These are phyloP conservation scores for Antechinus stuartii DNA, from an alignment of 2,113 vertebrate species.

Conservation along the genomic window DNA sequence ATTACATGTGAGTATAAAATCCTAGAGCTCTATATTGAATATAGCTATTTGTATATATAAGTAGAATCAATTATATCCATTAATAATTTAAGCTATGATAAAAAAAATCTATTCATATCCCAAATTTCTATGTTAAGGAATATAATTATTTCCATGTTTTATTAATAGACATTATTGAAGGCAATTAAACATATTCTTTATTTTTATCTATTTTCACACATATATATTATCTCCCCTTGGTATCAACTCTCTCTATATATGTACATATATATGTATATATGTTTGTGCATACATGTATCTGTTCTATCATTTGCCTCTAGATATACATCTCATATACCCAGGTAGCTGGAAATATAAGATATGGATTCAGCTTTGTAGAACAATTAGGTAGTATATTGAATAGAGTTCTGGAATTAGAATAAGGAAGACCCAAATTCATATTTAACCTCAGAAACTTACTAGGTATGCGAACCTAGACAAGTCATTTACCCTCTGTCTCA, in stretches of 20 bases:
- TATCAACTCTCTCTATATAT: neutral
- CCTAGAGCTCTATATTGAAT: neutral
- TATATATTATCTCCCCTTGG: slow-evolving; percentile 12
- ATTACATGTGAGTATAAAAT: slow-evolving; percentile 4
- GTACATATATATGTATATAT: neutral
- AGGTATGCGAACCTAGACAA: neutral
- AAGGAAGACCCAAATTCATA: neutral
- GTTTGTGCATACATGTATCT: neutral
- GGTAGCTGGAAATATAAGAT: neutral
- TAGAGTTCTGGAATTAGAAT: neutral
- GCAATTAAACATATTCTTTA: slow-evolving; percentile 3
- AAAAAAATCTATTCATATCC: slow-evolving; percentile 27
- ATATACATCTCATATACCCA: neutral
- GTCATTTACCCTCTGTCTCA: neutral
- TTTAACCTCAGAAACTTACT: neutral
- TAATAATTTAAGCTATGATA: slow-evolving; percentile 29
- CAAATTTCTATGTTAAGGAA: slow-evolving; percentile 27
- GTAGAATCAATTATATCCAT: neutral
- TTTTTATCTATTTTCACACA: slow-evolving; percentile 22
- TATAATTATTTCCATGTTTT: neutral
- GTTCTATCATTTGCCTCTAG: neutral
- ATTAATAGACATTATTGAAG: slow-evolving; percentile 29
- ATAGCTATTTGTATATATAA: neutral
- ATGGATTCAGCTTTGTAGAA: neutral
- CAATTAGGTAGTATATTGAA: neutral